These are phyloP conservation scores for Dromas ardeola DNA, from an alignment of 2,113 vertebrate genomes.

Conservation along the genomic window DNA sequence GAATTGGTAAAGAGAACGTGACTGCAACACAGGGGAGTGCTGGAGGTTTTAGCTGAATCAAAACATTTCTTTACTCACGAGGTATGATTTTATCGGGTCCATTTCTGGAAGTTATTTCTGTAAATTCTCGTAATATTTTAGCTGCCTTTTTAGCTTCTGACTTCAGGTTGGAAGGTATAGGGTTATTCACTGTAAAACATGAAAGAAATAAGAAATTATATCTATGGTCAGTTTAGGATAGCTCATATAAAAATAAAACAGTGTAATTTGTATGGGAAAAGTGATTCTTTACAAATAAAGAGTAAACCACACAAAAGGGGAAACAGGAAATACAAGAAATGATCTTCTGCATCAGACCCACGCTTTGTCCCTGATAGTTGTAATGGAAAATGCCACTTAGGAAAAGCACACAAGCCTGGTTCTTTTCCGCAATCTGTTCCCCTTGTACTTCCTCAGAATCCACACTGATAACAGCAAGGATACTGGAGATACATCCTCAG, in stretches of 20 bases:
- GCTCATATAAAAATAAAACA: background rate
- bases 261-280: background rate
- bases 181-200: slow-evolving; percentile 90
- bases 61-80: slow-evolving; percentile 58
- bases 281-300: background rate
- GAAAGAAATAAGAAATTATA: background rate
- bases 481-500: background rate
- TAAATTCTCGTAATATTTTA: slow-evolving; percentile 96
- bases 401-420: background rate
- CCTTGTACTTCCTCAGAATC: background rate
- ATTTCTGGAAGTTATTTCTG: slow-evolving; percentile 89
- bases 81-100: slow-evolving; percentile 97
- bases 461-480: background rate
- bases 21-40: background rate
- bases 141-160: slow-evolving; percentile 96
- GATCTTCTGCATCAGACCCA: background rate
- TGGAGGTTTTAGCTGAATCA: background rate
- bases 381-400: background rate
- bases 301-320: background rate
- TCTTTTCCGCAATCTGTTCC: background rate
- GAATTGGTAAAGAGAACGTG: background rate
- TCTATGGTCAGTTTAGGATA: background rate
- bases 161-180: slow-evolving; percentile 91
- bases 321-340: background rate
- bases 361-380: background rate